Evolutionary conservation across 1,140 invertebrate genomes (phyloP).

Genomic region (Aphis gossypii): DNA sequence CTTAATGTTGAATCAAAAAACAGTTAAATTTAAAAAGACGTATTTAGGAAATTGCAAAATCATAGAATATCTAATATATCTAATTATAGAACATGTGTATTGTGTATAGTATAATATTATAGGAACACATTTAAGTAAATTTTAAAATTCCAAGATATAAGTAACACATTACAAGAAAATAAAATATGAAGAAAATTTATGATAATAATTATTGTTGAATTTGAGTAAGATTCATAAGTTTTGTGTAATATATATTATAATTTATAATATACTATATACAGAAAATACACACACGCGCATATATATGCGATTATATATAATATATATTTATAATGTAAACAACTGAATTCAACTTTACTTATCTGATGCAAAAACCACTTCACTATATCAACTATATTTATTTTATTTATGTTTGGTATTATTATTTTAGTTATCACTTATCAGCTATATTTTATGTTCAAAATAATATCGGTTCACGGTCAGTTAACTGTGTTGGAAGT

Average conservation of each 20-base stretch:
- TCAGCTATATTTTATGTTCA: constrained; percentile 11
- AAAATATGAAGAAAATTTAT: neutral
- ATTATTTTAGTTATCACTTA: constrained; percentile 18
- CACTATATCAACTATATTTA: neutral
- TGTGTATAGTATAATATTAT: neutral
- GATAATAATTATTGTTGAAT: neutral
- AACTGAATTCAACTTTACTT: neutral
- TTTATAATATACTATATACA: constrained; percentile 9
- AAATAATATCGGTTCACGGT: constrained; percentile 41
- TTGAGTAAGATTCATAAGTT: neutral
- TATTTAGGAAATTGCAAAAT: neutral
- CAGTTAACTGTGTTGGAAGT: constrained; percentile 29
- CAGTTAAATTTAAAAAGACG: neutral
- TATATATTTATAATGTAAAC: neutral
- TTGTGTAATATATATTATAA: neutral
- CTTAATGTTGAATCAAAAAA: neutral
- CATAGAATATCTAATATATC: neutral
- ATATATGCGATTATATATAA: neutral
- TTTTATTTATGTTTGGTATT: neutral
- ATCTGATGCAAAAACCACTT: constrained; percentile 19
- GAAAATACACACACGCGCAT: neutral
- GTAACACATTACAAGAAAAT: neutral
- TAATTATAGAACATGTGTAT: neutral
- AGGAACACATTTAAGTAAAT: no score
- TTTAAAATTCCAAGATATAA: neutral